Evolutionary conservation across 2,888 invertebrate species (phyloP).

Genomic region (Aleiodes alternator): DNA sequence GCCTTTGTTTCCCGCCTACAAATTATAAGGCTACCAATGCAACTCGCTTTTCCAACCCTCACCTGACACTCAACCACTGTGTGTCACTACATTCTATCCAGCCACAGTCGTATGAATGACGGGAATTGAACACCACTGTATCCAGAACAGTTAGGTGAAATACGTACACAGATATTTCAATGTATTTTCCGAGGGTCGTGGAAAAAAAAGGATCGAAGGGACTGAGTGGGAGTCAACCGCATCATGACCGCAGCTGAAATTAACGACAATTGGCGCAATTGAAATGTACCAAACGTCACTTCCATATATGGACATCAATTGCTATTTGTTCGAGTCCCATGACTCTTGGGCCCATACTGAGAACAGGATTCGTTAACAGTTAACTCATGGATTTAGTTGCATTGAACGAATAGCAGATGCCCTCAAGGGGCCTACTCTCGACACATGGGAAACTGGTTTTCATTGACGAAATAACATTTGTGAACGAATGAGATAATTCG

Average conservation of each 20-base stretch:
- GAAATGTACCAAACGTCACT: constrained; percentile 47
- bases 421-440: too few species aligned
- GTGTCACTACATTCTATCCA: neutral
- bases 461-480: too few species aligned
- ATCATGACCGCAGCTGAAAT: constrained; percentile 57
- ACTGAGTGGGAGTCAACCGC: constrained; percentile 52
- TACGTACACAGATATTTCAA: neutral
- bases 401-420: too few species aligned
- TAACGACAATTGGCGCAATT: constrained; percentile 59
- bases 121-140: neutral
- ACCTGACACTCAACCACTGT: constrained; percentile 36
- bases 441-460: too few species aligned
- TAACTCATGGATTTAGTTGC: too few species aligned
- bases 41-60: constrained; percentile 51
- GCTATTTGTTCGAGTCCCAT: constrained; percentile 39
- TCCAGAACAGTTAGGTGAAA: neutral
- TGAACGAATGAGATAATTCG: too few species aligned
- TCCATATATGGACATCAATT: constrained; percentile 34
- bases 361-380: too few species aligned
- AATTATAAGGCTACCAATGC: constrained; percentile 61
- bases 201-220: constrained; percentile 11
- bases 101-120: constrained; percentile 27
- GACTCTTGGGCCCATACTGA: constrained; percentile 1
- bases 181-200: neutral
- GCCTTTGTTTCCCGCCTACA: constrained; percentile 62